A percentile compares a stretch with the other conserved stretches of the same genome.
These are phyloP conservation scores for Stramonita haemastoma DNA, from an alignment of 2,888 invertebrate species.

Conservation along the genomic window DNA sequence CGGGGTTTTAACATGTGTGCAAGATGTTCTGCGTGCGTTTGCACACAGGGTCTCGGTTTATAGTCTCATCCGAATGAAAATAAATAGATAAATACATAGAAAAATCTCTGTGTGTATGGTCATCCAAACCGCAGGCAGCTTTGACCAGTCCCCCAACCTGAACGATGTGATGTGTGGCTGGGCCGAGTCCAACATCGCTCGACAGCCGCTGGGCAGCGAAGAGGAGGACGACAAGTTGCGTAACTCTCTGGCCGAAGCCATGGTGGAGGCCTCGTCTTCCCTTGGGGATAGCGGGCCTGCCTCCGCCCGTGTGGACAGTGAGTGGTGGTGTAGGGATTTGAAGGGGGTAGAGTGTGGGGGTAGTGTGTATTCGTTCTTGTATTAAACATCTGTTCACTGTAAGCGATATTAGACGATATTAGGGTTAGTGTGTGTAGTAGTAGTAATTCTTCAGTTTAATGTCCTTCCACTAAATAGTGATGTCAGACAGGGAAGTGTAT, in stretches of 20 bases:
- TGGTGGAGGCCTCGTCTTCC: conserved; percentile 86
- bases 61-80: too few species aligned
- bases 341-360: neutral
- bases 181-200: conserved; percentile 72
- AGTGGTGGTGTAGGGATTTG: neutral
- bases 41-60: too few species aligned
- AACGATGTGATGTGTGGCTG: conserved; percentile 83
- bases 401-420: too few species aligned
- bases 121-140: conserved; percentile 83
- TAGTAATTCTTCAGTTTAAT: too few species aligned
- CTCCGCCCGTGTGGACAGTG: conserved; percentile 50
- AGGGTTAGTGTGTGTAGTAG: too few species aligned
- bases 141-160: conserved; percentile 91
- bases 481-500: too few species aligned
- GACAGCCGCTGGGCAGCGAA: conserved; percentile 69
- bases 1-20: too few species aligned
- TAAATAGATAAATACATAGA: too few species aligned
- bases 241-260: conserved; percentile 95
- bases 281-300: conserved; percentile 74
- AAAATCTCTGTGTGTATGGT: neutral
- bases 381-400: too few species aligned
- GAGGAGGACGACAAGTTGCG: conserved; percentile 86
- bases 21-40: too few species aligned
- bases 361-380: too few species aligned
- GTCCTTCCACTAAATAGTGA: too few species aligned